Conservation (phyloP, 2,888 invertebrate genomes). For the Strigamia transsilvanica region DNA sequence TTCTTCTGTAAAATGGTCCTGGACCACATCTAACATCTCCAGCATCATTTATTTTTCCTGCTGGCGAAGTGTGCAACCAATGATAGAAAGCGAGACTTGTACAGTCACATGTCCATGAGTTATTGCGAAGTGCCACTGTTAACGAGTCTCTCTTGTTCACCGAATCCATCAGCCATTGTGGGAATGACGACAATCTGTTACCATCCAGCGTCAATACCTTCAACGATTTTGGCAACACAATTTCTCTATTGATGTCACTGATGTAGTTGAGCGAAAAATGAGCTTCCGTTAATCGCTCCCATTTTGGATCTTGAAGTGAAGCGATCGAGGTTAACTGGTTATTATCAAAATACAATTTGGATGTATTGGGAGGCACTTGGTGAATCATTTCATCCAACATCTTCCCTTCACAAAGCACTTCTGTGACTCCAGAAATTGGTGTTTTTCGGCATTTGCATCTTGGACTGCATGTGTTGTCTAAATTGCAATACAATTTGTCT, state of each 20-base stretch:
- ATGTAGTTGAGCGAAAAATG: conserved; percentile 16
- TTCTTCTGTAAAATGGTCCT: neutral
- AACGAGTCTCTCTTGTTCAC: neutral
- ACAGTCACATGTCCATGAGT: conserved; percentile 51
- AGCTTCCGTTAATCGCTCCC: neutral
- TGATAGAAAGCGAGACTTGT: conserved; percentile 8
- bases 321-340: neutral
- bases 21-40: conserved; percentile 16
- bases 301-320: neutral
- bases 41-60: conserved; percentile 11
- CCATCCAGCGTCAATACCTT: conserved; percentile 10
- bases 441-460: conserved; percentile 6
- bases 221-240: neutral
- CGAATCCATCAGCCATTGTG: conserved; percentile 6
- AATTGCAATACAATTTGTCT: conserved; percentile 19
- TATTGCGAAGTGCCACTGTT: conserved; percentile 27
- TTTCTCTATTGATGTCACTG: neutral
- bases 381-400: conserved; percentile 4
- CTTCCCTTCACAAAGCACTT: conserved; percentile 13
- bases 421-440: neutral
- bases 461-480: neutral
- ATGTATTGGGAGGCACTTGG: neutral
- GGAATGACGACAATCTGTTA: conserved; percentile 14
- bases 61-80: neutral
- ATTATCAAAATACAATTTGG: conserved; percentile 24